Percentiles rank a stretch among this genome's conserved stretches.
Evolutionary conservation across 2,888 invertebrate genomes (phyloP).

Genomic region (Scaptomyza parva): DNA sequence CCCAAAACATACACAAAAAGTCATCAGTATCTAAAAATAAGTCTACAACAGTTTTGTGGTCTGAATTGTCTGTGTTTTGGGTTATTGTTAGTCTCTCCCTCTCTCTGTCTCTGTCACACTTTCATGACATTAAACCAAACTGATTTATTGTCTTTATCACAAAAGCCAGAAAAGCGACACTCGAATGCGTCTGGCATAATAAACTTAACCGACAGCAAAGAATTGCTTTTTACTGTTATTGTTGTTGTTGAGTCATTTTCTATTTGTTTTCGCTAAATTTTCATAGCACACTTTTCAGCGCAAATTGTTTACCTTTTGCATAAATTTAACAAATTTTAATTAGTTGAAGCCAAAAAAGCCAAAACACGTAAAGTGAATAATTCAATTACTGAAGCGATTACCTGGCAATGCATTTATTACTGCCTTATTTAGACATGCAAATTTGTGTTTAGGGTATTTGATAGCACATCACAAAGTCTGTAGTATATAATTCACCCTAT

Average conservation of each 20-base stretch:
- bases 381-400: slow-evolving; percentile 25
- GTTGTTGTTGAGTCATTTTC: not conserved
- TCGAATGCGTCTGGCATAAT: slow-evolving; percentile 58
- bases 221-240: slow-evolving; percentile 20
- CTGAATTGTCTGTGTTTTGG: slow-evolving; percentile 14
- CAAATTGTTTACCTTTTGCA: slow-evolving; percentile 17
- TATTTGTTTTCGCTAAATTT: slow-evolving; percentile 26
- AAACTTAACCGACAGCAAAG: slow-evolving; percentile 34
- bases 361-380: slow-evolving; percentile 16
- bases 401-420: not conserved
- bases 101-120: slow-evolving; percentile 4
- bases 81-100: slow-evolving; percentile 8
- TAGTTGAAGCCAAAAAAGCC: slow-evolving; percentile 12
- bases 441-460: slow-evolving; percentile 8
- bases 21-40: slow-evolving; percentile 61
- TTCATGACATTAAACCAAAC: slow-evolving; percentile 68
- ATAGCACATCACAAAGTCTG: not conserved
- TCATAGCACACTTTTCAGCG: slow-evolving; percentile 39
- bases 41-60: slow-evolving; percentile 30
- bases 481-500: slow-evolving; percentile 25
- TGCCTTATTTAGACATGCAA: no score
- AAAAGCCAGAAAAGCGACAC: slow-evolving; percentile 59
- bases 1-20: slow-evolving; percentile 26
- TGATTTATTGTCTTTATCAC: slow-evolving; percentile 74
- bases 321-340: slow-evolving; percentile 50